Conservation (phyloP, 2,888 invertebrate species). For the Sthenelais limicola region DNA sequence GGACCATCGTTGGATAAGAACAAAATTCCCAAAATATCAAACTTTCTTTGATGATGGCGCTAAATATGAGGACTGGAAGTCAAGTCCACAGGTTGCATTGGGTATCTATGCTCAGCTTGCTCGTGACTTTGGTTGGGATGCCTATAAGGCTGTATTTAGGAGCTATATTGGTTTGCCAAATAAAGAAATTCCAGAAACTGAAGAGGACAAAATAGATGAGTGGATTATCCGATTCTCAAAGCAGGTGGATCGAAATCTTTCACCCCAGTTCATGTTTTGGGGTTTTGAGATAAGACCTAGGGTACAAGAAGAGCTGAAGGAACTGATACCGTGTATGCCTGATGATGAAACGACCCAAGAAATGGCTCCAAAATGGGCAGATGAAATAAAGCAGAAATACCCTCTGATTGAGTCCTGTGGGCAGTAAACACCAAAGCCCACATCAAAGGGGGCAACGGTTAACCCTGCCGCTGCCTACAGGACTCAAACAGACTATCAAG, state of each 20-base stretch:
- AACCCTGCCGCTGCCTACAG: too few relatives aligned
- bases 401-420: too few relatives aligned
- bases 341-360: slow-evolving; percentile 1
- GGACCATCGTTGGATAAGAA: slow-evolving; percentile 50
- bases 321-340: background rate
- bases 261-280: slow-evolving; percentile 53
- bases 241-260: slow-evolving; percentile 45
- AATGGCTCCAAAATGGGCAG: too few relatives aligned
- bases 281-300: slow-evolving; percentile 48
- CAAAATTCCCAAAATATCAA: background rate
- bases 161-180: slow-evolving; percentile 46
- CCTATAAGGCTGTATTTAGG: slow-evolving; percentile 51
- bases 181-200: slow-evolving; percentile 34
- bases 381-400: too few relatives aligned
- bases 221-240: slow-evolving; percentile 53
- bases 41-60: slow-evolving; percentile 49
- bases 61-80: slow-evolving; percentile 50
- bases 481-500: too few relatives aligned
- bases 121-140: slow-evolving; percentile 51
- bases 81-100: slow-evolving; percentile 49
- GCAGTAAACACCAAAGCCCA: too few relatives aligned
- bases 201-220: slow-evolving; percentile 53
- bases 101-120: slow-evolving; percentile 53
- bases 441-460: too few relatives aligned
- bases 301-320: background rate